Evolutionary conservation across 2,888 invertebrate species (phyloP), one percentile per base, ranked within the genome.

Genomic region (Griposia aprilina): DNA sequence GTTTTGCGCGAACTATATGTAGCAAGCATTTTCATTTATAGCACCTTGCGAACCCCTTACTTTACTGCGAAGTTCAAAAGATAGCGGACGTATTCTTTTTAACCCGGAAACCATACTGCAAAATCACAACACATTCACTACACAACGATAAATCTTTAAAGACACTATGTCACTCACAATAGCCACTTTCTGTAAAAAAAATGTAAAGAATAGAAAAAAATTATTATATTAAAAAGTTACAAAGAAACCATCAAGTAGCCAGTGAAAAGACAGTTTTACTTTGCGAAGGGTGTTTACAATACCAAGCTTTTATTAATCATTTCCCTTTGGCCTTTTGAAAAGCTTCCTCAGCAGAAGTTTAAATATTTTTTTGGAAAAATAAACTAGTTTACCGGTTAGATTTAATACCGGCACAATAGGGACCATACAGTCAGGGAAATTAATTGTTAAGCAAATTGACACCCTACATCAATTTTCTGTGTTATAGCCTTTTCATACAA

Each of bases 181-280:
- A 66, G 81, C 72, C 62, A 66, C 55, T 80, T 75, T 65, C 59
- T 80, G 69, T 72, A 48, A 82, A 82, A 86, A 85, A 65, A 78
- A 78, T 80, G 73, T 77, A 55, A 87, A 65, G 57, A 86, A 84
- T 86, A 83, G 85, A 77, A 89, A 90, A 89, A 90, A 91, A 91
- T 91, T 90, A 90, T 89, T 90, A 90, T 87, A 84, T 83, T 88
- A 89, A 88, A 89, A 89, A 88, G 87, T 87, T 84, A 86, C 85
- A 88, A 86, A 87, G 88, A 89, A 88, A 84, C 85, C 90, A 73
- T 80, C 85, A 88, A 89, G 86, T 79, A 71, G 78, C 85, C 83
- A 69, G 81, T 89, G 88, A 90, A 90, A 88, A 90, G 89, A 88
- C 85, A 84, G 86, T 89, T 87, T 87, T 79, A 80, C 80, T 87